These are phyloP conservation scores for Cyclargus thomasi DNA, from an alignment of 1,140 invertebrate species.

Conservation along the genomic window DNA sequence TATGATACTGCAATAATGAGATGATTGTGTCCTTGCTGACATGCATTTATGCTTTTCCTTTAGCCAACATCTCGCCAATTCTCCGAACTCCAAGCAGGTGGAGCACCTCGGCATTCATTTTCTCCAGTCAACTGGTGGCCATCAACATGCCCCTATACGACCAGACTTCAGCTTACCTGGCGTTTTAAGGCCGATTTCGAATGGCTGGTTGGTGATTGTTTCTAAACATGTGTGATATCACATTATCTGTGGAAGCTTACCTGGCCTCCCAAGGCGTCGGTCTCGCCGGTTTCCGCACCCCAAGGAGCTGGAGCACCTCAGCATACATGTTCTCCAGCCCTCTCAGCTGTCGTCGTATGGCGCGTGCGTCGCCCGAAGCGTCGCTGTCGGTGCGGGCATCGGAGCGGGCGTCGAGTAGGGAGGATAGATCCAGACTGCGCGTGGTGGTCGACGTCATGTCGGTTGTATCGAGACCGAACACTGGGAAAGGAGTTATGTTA, in stretches of 20 bases:
- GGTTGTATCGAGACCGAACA: constrained; percentile 82
- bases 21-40: too few species aligned
- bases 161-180: too few species aligned
- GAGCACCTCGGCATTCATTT: too few species aligned
- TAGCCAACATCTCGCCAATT: too few species aligned
- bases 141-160: too few species aligned
- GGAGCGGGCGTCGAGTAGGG: constrained; percentile 82
- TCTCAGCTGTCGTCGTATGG: constrained; percentile 88
- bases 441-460: constrained; percentile 87
- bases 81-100: too few species aligned
- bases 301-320: constrained; percentile 87
- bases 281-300: constrained; percentile 77
- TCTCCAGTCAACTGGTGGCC: too few species aligned
- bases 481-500: constrained; percentile 59
- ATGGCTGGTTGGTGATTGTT: too few species aligned
- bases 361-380: constrained; percentile 84
- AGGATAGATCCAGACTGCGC: constrained; percentile 85
- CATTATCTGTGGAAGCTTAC: constrained; percentile 30
- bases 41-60: too few species aligned
- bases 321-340: constrained; percentile 93
- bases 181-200: too few species aligned
- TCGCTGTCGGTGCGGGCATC: constrained; percentile 84
- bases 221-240: too few species aligned
- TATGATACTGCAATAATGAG: too few species aligned
- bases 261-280: constrained; percentile 77